Evolutionary conservation across 1,140 invertebrate species (phyloP), one percentile per base, ranked within the genome.

Genomic region (Hyposmocoma kahamanoa): DNA sequence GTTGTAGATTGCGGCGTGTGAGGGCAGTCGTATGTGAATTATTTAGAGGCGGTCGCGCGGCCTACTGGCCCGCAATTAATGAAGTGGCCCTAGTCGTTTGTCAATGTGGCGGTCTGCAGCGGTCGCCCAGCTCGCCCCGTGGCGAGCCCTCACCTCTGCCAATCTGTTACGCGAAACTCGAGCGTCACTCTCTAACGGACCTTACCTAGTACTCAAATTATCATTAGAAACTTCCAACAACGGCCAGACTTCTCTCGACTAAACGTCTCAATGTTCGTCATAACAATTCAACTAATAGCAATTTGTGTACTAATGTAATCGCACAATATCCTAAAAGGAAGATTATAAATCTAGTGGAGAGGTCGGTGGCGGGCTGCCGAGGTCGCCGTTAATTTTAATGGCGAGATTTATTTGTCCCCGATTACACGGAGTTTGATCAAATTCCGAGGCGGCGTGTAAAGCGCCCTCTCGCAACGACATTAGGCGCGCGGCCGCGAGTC

Each of bases 331-430:
- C 62, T 60, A 52, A 72, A 69, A 70, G 68, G 62, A 63, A 17
- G 64, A 78, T 74, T 77, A 78, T 76, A 78, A 79, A 82, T 82
- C 68, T 72, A 72, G 62, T 74, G 58, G 62, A 71, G 72, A 80
- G 71, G 74, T 70, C 75, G 65, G 70, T 71, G 72, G 57, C 61
- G 56, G 62, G 45, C 60, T 56, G 56, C 49, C 42, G 59, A 58
- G 67, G 60, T 67, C 62, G 61, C 52, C 71, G 68, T 73, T 72
- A 67, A 77, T 74, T 79, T 79, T 79, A 79, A 80, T 73, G 71
- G 64, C 60, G 55, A 73, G 69, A 80, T 79, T 79, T 79, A 80
- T 83, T 79, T 76, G 73, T 79, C 67, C 66, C 66, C 65, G 63
- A 84, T 80, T 78, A 80, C 50, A 59, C 50, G 50, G 65, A 64